phyloP scores from a whole-genome alignment of 2,888 invertebrate species.

The Clistopyga incitator region DNA sequence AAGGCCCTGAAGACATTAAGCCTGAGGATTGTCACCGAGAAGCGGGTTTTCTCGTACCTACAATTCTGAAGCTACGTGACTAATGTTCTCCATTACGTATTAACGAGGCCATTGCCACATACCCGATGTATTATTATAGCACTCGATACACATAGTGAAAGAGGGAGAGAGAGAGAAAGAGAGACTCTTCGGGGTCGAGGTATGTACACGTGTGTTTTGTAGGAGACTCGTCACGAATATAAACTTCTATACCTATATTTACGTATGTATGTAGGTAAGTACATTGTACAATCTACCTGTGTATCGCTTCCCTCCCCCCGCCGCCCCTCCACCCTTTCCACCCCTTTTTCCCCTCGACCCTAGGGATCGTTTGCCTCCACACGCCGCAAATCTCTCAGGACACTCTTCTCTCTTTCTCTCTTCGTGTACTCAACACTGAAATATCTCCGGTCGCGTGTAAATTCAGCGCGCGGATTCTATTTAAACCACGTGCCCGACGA shows the following conservation, averaged over 20 bases:
- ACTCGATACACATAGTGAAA: slow-evolving; percentile 8
- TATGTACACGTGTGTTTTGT: slow-evolving; percentile 19
- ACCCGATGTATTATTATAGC: slow-evolving; percentile 57
- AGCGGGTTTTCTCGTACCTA: slow-evolving; percentile 4
- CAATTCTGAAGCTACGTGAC: slow-evolving; percentile 61
- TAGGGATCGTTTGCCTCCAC: slow-evolving; percentile 6
- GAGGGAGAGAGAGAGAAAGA: not conserved
- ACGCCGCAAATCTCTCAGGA: not conserved
- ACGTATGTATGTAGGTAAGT: slow-evolving; percentile 1
- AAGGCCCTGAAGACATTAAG: not conserved
- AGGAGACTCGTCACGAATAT: slow-evolving; percentile 38
- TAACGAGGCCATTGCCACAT: slow-evolving; percentile 71
- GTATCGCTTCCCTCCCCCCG: slow-evolving; percentile 1
- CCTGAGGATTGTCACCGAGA: slow-evolving; percentile 1
- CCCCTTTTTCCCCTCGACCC: not conserved
- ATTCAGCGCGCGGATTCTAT: slow-evolving; percentile 50
- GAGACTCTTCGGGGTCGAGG: slow-evolving; percentile 27
- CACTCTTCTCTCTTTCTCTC: slow-evolving; percentile 1
- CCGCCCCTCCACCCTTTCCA: not conserved
- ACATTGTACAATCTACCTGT: slow-evolving; percentile 33
- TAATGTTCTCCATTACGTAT: slow-evolving; percentile 66
- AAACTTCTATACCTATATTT: slow-evolving; percentile 21
- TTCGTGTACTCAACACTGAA: slow-evolving; percentile 39
- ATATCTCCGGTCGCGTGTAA: slow-evolving; percentile 51
- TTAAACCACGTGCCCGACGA: slow-evolving; percentile 41